Percentiles rank a stretch among this genome's conserved stretches.
These are phyloP conservation scores for Fratercula arctica DNA, from an alignment of 2,797 vertebrate species.

Conservation along the genomic window DNA sequence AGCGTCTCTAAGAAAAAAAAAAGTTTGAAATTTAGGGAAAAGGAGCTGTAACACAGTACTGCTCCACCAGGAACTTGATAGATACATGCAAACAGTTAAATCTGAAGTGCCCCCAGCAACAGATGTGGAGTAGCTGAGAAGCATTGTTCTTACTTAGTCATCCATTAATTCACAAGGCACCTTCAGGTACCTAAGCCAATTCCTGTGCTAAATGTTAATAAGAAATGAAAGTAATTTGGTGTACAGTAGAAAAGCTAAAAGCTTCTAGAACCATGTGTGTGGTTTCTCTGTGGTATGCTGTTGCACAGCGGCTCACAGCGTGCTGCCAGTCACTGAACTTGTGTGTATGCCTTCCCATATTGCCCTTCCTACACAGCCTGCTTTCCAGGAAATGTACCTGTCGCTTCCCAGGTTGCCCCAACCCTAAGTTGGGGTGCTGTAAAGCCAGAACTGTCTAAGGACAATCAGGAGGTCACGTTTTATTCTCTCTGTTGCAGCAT, in stretches of 20 bases:
- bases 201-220: background rate
- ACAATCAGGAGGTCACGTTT: background rate
- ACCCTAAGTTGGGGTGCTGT: background rate
- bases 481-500: background rate
- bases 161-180: background rate
- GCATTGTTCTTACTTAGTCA: background rate
- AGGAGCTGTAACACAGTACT: background rate
- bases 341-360: fast-evolving
- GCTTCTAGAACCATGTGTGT: background rate
- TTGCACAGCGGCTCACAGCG: background rate
- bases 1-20: background rate
- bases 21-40: background rate
- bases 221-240: background rate
- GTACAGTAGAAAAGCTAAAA: background rate
- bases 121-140: background rate
- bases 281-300: background rate
- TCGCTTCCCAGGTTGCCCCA: background rate
- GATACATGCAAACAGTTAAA: background rate
- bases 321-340: background rate
- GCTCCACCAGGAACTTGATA: background rate
- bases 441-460: background rate
- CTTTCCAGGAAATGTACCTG: background rate
- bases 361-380: background rate
- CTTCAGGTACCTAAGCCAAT: background rate
- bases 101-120: background rate